Evolutionary conservation across 2,888 invertebrate species (phyloP), one percentile per base, ranked within the genome.

Genomic region (Harpagoxenus sublaevis): DNA sequence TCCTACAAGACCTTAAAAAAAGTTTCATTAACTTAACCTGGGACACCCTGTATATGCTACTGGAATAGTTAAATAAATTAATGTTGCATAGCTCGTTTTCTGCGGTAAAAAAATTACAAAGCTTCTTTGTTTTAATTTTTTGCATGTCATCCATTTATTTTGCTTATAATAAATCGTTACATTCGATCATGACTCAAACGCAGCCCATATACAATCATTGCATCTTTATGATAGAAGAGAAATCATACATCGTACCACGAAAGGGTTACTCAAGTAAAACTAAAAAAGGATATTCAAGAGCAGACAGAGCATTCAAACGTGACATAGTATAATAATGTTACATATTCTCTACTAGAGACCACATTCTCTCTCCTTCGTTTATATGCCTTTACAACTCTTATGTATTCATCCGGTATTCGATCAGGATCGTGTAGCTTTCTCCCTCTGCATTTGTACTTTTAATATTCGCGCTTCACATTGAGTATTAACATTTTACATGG

Each of bases 201-300:
- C 92, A 94, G 94, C 94, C 94, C 94, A 94, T 93, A 93, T 94
- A 94, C 94, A 94, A 94, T 94, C 92, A 94, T 94, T 94, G 94
- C 94, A 94, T 94, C 93, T 94, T 93, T 89, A 66, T 66, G 89
- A 89, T 92, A 87, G 89, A 92, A 91, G 84, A 91, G 35, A 92
- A 92, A 92, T 89, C 90, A 91, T 89, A 89, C 83, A 84, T 89
- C 88, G 15, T 48, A 91, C 85, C 88, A 85, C 88, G 86, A 86
- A 90, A 91, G 84, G 83, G 87, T 60, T 89, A 88, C 86, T 86
- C 78, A 89, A 87, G 86, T 87, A 87, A 86, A 85, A 89, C 12
- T 84, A 42, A 88, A 89, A 89, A 88, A 87, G 85, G 86, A 62
- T 87, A 57, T 82, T 86, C 86, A 88, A 88, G 89, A 89, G 90